Evolutionary conservation across 2,113 vertebrate species (phyloP).

Genomic region (Nerophis lumbriciformis): DNA sequence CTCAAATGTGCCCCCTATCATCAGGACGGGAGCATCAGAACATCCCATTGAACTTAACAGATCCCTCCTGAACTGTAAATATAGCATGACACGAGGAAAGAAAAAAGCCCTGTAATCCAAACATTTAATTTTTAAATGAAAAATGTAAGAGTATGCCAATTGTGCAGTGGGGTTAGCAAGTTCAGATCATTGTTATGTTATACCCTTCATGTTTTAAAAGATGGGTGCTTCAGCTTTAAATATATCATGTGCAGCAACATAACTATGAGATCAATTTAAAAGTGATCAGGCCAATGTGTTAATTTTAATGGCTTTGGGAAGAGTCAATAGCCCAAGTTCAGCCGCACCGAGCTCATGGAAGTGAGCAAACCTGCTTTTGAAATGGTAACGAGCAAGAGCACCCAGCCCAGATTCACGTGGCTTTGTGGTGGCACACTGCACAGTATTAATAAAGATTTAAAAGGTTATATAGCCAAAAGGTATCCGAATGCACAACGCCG

Average conservation of each 20-base stretch:
- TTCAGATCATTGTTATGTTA: not conserved
- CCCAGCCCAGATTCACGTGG: slow-evolving; percentile 22
- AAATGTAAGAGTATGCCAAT: not conserved
- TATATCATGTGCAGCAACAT: no score
- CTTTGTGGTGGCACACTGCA: slow-evolving; percentile 30
- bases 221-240: not conserved
- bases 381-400: not conserved
- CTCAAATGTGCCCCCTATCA: slow-evolving; percentile 24
- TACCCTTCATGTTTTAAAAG: not conserved
- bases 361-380: not conserved
- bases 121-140: not conserved
- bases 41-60: not conserved
- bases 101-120: not conserved
- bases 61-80: not conserved
- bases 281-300: not conserved
- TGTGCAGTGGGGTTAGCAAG: not conserved
- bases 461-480: slow-evolving; percentile 22
- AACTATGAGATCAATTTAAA: not conserved
- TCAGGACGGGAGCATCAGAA: slow-evolving; percentile 13
- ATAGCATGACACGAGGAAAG: not conserved
- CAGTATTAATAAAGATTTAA: slow-evolving; percentile 15
- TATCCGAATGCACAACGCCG: slow-evolving; percentile 24
- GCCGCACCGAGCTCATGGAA: not conserved
- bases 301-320: slow-evolving; percentile 21
- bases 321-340: slow-evolving; percentile 1